These are phyloP conservation scores for Syrrhaptes paradoxus DNA, from an alignment of 2,113 vertebrate genomes.

Conservation along the genomic window DNA sequence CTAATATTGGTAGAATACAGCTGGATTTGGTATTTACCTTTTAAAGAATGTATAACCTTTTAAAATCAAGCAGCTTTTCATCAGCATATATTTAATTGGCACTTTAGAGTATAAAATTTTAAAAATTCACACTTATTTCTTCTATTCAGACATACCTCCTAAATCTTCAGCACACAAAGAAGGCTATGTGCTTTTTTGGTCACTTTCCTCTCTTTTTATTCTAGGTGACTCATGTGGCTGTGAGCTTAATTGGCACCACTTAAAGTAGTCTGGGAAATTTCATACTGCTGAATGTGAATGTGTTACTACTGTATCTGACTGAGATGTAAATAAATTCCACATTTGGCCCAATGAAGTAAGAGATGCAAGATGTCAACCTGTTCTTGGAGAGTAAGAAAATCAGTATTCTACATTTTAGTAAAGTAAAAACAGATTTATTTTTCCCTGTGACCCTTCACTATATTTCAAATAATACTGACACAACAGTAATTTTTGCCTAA, in stretches of 20 bases:
- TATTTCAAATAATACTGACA: not conserved
- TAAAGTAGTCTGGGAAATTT: constrained; percentile 61
- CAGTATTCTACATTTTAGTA: not conserved
- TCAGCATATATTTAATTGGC: not conserved
- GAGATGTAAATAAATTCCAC: constrained; percentile 66
- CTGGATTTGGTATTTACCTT: constrained; percentile 10
- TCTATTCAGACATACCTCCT: not conserved
- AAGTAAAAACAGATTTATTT: not conserved
- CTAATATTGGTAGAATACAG: constrained; percentile 2
- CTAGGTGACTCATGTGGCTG: constrained; percentile 67
- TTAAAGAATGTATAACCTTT: not conserved
- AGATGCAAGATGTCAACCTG: constrained; percentile 2
- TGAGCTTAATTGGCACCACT: constrained; percentile 72
- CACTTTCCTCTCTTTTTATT: constrained; percentile 53
- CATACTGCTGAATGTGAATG: constrained; percentile 56
- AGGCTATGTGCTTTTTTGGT: constrained; percentile 33
- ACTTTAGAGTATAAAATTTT: not conserved
- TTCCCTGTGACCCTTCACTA: not conserved
- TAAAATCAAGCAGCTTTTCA: not conserved
- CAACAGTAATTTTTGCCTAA: not conserved
- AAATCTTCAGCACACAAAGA: not conserved
- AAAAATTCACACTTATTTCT: not conserved
- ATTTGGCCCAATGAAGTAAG: constrained; percentile 56
- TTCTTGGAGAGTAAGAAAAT: constrained; percentile 3
- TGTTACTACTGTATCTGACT: constrained; percentile 68